A percentile compares a stretch with the other conserved stretches of the same genome.
These are phyloP conservation scores for Smutsia gigantea DNA, from an alignment of 2,797 vertebrate genomes.

Conservation along the genomic window DNA sequence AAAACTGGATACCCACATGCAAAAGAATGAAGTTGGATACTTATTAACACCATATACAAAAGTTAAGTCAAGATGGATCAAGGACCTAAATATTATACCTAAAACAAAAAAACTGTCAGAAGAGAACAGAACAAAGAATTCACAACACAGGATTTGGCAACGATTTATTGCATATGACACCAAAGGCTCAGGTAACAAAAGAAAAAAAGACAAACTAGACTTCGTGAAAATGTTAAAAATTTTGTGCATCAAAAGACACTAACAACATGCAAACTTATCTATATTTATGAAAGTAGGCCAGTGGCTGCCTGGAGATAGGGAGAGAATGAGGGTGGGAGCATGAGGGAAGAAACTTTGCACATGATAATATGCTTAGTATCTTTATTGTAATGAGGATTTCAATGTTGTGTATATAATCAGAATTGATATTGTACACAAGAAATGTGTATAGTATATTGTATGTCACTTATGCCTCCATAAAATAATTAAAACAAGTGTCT, in stretches of 20 bases:
- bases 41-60: not conserved
- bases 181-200: not conserved
- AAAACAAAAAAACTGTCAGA: not conserved
- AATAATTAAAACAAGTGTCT: constrained; percentile 3
- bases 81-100: not conserved
- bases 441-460: not conserved
- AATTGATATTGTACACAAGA: not conserved
- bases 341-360: not conserved
- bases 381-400: not conserved
- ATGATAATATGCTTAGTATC: not conserved
- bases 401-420: not conserved
- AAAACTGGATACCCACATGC: not conserved
- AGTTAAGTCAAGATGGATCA: not conserved
- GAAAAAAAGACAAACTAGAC: not conserved
- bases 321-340: not conserved
- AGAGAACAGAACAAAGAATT: not conserved
- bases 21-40: not conserved
- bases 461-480: not conserved
- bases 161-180: not conserved
- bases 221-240: not conserved
- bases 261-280: not conserved
- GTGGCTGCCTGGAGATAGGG: not conserved
- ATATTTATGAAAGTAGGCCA: not conserved
- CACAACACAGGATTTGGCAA: not conserved
- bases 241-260: not conserved